Evolutionary conservation across 2,797 vertebrate species (phyloP).

Genomic region (Microctenopoma lineatum): DNA sequence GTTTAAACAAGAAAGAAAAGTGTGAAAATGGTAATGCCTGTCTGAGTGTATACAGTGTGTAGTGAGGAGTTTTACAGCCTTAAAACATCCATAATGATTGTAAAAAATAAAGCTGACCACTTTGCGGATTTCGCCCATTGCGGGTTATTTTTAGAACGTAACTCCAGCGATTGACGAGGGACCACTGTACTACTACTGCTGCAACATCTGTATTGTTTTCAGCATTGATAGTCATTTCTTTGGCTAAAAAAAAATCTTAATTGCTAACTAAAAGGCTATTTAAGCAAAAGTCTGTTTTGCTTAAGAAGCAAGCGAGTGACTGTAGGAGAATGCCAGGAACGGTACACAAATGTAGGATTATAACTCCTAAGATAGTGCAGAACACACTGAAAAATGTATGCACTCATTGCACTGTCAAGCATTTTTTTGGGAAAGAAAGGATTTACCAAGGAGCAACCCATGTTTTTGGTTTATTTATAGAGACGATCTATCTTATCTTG

Average conservation of each 20-base stretch:
- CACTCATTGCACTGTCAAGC: slow-evolving; percentile 25
- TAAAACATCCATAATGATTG: no score
- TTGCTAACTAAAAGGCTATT: no score
- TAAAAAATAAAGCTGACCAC: no score
- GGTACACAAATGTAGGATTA: slow-evolving; percentile 19
- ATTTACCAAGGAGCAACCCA: slow-evolving; percentile 36
- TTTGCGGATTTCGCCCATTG: no score
- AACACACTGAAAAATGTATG: slow-evolving; percentile 38
- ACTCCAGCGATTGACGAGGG: no score
- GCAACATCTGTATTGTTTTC: slow-evolving; percentile 5
- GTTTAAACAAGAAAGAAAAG: no score
- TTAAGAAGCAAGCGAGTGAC: slow-evolving; percentile 3
- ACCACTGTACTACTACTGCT: background rate
- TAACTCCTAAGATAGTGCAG: slow-evolving; percentile 27
- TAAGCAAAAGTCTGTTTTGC: background rate
- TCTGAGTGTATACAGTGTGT: no score
- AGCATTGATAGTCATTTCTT: slow-evolving; percentile 3
- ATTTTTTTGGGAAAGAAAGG: slow-evolving; percentile 29
- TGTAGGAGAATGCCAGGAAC: background rate
- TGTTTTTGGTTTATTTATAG: slow-evolving; percentile 49
- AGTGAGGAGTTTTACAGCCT: no score
- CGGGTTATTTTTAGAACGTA: no score
- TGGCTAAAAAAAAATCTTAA: background rate
- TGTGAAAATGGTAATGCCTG: no score
- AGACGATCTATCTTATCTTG: slow-evolving; percentile 35